Evolutionary conservation across 2,113 vertebrate genomes (phyloP).

Genomic region (Mus spicilegus): DNA sequence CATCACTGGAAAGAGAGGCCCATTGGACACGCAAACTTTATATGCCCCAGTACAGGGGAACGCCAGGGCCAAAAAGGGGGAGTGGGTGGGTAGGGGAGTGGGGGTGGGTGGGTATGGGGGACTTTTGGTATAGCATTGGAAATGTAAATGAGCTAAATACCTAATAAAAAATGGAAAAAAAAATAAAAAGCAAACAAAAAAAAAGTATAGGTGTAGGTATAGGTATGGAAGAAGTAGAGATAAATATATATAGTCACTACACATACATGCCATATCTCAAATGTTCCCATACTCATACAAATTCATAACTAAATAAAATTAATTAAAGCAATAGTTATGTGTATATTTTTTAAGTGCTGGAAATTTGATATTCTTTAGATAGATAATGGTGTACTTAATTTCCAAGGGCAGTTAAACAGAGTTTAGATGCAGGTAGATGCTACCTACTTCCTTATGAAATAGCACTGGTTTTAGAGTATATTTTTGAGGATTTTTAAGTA

Average conservation of each 20-base stretch:
- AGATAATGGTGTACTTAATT: neutral
- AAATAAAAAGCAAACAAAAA: no score
- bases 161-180: no score
- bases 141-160: no score
- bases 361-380: neutral
- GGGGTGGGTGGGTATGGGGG: no score
- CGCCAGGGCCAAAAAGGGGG: no score
- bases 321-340: neutral
- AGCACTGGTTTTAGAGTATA: neutral
- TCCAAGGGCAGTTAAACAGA: neutral
- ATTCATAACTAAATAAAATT: neutral
- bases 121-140: no score
- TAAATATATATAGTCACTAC: neutral
- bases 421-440: accelerated
- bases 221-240: no score
- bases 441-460: neutral
- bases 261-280: neutral
- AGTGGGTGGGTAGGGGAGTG: no score
- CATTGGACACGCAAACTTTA: no score
- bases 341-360: neutral
- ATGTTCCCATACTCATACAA: neutral
- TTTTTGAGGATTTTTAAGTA: neutral
- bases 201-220: no score
- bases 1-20: no score
- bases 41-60: no score